A percentile compares a stretch with the other conserved stretches of the same genome.
These are phyloP conservation scores for Atta cephalotes DNA, from an alignment of 1,140 invertebrate genomes.

Conservation along the genomic window DNA sequence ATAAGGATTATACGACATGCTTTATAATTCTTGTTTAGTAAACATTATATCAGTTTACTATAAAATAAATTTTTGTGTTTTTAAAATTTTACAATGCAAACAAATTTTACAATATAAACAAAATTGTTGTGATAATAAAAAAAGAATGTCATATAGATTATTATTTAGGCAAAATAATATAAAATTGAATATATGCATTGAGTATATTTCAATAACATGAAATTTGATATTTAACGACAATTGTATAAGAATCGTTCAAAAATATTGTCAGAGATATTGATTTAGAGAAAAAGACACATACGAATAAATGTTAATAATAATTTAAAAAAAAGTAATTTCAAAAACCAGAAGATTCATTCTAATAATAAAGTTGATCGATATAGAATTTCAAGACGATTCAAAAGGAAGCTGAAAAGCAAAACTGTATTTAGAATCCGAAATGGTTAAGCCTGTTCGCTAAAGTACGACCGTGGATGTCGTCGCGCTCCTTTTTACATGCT, in stretches of 20 bases:
- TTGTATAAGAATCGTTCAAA: neutral
- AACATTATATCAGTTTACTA: neutral
- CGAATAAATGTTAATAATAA: neutral
- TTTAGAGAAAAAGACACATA: neutral
- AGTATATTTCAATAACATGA: neutral
- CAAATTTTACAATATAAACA: neutral
- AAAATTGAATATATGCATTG: neutral
- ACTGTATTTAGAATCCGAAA: constrained; percentile 36
- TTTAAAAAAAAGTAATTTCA: neutral
- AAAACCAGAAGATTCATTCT: neutral
- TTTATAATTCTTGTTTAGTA: neutral
- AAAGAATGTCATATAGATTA: neutral
- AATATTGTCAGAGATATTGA: neutral
- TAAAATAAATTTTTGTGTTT: neutral
- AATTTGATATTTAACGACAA: neutral
- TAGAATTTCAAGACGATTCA: neutral
- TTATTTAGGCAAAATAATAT: neutral
- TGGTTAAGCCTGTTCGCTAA: constrained; percentile 23
- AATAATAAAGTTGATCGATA: neutral
- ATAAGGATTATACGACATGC: too few relatives aligned
- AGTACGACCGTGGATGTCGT: constrained; percentile 42
- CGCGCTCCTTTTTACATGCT: constrained; percentile 65
- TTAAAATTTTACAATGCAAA: neutral
- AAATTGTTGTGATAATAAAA: neutral
- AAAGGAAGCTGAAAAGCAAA: constrained; percentile 1